These are phyloP conservation scores for Dryococelus australis DNA, from an alignment of 2,888 invertebrate genomes.

Conservation along the genomic window DNA sequence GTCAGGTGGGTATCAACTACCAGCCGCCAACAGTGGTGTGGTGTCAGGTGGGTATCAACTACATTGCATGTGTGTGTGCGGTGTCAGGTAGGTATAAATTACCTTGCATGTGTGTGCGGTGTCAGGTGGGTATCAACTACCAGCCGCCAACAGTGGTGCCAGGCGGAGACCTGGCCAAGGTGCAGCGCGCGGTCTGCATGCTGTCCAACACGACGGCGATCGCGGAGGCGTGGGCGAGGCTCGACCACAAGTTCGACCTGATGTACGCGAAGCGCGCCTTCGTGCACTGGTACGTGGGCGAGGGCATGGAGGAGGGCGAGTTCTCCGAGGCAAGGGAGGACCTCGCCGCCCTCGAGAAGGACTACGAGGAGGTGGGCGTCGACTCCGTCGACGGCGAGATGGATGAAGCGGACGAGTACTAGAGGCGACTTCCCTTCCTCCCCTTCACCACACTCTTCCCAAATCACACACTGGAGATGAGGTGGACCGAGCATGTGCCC, in stretches of 20 bases:
- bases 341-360: conserved; percentile 53
- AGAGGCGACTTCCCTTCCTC: background rate
- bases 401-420: conserved; percentile 24
- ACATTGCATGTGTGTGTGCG: conserved; percentile 58
- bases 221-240: conserved; percentile 71
- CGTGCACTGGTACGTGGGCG: conserved; percentile 80
- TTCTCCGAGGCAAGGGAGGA: conserved; percentile 62
- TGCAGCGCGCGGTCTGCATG: no score
- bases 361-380: conserved; percentile 85
- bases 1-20: no score
- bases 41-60: no score
- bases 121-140: no score
- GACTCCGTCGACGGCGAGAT: conserved; percentile 78
- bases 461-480: no score
- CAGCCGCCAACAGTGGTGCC: no score
- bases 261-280: conserved; percentile 71
- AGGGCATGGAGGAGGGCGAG: conserved; percentile 62
- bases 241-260: conserved; percentile 61
- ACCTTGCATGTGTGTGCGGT: no score
- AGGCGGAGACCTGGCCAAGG: no score
- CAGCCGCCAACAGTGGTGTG: no score
- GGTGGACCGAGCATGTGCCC: no score
- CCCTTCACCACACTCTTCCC: no score
- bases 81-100: no score
- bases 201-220: conserved; percentile 53